Base-by-base conservation (phyloP, 2,113 vertebrate species). In the Nannobrachium achirus region DNA sequence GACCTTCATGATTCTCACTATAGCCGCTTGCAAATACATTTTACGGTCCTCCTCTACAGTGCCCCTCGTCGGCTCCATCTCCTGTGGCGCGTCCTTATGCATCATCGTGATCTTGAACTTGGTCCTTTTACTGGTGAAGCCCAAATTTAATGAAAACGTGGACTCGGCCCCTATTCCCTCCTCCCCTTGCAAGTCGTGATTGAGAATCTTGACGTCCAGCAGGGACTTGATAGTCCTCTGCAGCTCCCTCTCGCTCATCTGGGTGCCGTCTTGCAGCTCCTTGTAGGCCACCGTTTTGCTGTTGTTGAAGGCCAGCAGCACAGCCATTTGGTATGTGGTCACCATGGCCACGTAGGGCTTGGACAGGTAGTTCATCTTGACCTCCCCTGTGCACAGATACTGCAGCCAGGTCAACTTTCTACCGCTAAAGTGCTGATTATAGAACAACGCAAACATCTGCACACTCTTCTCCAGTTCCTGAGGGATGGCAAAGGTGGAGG, bases 21-120 rank as follows among this genome's bases (percentile, higher is more conserved):
- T 98, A 94, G 98, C 98, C 95, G 98, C 98, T 93, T 99, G 97
- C 81, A 99, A 95, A 89, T 99, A 99, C 97, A 99, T 99, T 93
- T 99, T 99, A 69, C 97, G 94, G 88, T 99, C 97, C 90, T 99
- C 97, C 63, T 99, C 97, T 58, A 99, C 98, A 49, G 97, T 97
- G 69, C 98, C 98, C 92, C 97, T 92, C 10, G 98, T 99, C 93
- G 99, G 98, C 68, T 99, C 97, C 93, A 97, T 93, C 89, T 99
- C 98, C 97, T 99, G 97, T 57, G 98, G 98, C 0, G 97, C 98
- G 84, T 99, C 98, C 88, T 98, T 98, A 86, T 99, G 98, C 96
- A 99, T 98, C 1, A 97, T 98, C 6, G 97, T 99, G 87, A 99
- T 99, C 94, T 99, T 99, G 92, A 99, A 99, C 91, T 99, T 99